Percentiles rank a stretch among this genome's conserved stretches.
phyloP scores from a whole-genome alignment of 2,888 invertebrate genomes.

The Brachylomia viminalis region DNA sequence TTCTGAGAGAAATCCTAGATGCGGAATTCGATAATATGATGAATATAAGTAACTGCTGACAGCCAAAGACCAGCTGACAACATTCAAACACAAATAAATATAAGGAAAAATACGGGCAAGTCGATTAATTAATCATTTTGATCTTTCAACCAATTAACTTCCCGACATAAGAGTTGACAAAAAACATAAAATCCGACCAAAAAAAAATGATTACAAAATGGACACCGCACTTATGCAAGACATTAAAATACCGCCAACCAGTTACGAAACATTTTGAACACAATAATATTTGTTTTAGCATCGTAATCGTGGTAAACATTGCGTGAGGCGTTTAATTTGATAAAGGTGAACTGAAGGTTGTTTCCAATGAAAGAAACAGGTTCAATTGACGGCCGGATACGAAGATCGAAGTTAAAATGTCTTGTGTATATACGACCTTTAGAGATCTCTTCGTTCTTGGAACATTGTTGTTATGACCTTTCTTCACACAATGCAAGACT shows the following conservation, averaged over 20 bases:
- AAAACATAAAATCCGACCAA: not conserved
- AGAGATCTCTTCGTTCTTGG: constrained; percentile 1
- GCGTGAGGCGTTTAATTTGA: constrained; percentile 30
- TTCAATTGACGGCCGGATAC: constrained; percentile 31
- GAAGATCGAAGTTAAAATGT: constrained; percentile 29
- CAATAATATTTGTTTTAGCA: constrained; percentile 42
- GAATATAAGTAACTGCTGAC: not conserved
- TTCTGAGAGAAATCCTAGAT: not conserved
- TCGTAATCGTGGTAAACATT: constrained; percentile 31
- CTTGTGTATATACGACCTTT: constrained; percentile 20
- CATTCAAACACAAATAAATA: not conserved
- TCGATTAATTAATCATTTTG: constrained; percentile 35
- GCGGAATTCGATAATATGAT: not conserved
- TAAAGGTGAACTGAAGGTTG: constrained; percentile 43
- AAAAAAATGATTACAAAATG: constrained; percentile 5
- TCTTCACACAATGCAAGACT: constrained; percentile 11
- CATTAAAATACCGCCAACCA: constrained; percentile 16
- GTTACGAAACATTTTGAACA: constrained; percentile 29
- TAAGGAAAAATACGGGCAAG: constrained; percentile 6
- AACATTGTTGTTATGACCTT: constrained; percentile 33
- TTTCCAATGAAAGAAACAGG: constrained; percentile 38
- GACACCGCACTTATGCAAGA: constrained; percentile 30
- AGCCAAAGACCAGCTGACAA: not conserved
- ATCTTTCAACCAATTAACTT: constrained; percentile 24
- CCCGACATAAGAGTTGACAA: not conserved